Conservation (phyloP, 92 coral and sea anemone species). For the Micromussa lordhowensis region DNA sequence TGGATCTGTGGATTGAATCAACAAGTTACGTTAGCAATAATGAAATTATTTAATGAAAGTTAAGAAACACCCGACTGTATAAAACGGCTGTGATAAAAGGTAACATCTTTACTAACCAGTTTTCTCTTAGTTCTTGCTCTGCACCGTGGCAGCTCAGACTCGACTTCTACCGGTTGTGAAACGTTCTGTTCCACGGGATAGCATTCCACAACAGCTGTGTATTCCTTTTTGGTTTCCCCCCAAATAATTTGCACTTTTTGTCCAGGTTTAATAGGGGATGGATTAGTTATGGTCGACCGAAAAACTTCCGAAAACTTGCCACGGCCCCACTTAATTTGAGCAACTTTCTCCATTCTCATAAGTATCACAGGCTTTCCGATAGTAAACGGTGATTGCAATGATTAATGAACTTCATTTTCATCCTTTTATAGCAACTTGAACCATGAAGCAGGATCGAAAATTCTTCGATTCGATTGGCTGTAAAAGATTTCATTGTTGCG, state of each 20-base stretch:
- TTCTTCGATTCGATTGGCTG: neutral
- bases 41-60: neutral
- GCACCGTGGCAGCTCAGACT: neutral
- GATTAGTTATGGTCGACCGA: neutral
- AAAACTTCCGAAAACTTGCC: neutral
- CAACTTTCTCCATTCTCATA: neutral
- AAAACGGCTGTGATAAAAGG: neutral
- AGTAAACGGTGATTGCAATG: neutral
- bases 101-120: neutral
- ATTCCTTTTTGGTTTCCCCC: neutral
- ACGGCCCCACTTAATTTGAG: no score
- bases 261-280: neutral
- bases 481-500: neutral
- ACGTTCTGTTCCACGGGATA: neutral
- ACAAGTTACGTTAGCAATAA: neutral
- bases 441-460: neutral
- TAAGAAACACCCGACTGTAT: neutral
- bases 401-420: neutral
- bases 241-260: neutral
- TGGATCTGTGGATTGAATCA: no score
- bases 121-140: neutral
- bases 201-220: neutral
- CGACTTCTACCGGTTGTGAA: neutral
- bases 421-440: neutral
- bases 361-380: neutral